Base-by-base conservation (phyloP, 64 coral and sea anemone genomes). In the Montipora foliosa region DNA sequence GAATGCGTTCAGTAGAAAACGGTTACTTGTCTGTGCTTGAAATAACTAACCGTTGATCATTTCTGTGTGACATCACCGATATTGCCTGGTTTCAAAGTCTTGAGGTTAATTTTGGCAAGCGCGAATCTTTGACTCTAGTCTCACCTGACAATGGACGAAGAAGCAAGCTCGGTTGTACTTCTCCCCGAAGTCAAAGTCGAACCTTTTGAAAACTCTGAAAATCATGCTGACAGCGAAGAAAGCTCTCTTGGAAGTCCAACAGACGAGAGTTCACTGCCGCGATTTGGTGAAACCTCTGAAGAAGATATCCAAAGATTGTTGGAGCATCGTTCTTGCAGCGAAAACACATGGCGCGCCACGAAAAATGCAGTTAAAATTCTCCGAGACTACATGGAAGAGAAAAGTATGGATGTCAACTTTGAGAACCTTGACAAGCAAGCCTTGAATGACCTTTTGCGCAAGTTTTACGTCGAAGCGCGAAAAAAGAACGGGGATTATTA, bases 401-500 rank as follows among this genome's bases (percentile, higher is more conserved):
- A 95, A 88, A 93, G 95, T 61, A 82, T 94, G 19, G 95, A 97
- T 83, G 85, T 92, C 16, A 86, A 83, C 74, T 95, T 98, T 77
- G 93, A 98, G 64, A 81, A 83, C 52, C 78, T 89, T 62, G 90
- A 95, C 66, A 98, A 92, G 69, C 68, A 48, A n/a, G 46, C 76
- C 3, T 78, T 98, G 7, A 95, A 95, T 75, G 88, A 91, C 44
- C 48, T 98, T 17, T 81, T 98, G 46, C 89, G 90, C 66, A 98
- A 95, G 80, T 98, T 98, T 84, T 98, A 98, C 78, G 96, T 95
- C 15, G 96, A 98, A 67, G 96, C 96, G 46, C 84, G 96, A 5
- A 98, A 98, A 74, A 95, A 90, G 87, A 94, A 98, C 77, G 96
- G 96, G 29, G 93, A 98, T 74, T 98, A 95, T 73, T 98, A 98